These are phyloP conservation scores for Selenia dentaria DNA, from an alignment of 2,888 invertebrate species.

Conservation along the genomic window DNA sequence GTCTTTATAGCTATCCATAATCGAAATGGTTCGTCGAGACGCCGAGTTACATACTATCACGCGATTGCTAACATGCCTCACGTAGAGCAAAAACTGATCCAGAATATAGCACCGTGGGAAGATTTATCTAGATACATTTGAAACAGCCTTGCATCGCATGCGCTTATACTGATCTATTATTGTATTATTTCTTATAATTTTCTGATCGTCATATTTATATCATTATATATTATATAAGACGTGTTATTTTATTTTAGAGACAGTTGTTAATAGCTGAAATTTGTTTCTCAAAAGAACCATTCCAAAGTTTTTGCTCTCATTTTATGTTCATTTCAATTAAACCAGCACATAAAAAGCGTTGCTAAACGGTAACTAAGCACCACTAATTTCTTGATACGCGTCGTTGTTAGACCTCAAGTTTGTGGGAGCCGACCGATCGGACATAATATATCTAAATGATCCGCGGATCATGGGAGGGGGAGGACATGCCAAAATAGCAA, in stretches of 20 bases:
- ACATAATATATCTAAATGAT: slow-evolving; percentile 36
- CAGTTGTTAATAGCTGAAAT: no score
- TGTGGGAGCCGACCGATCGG: slow-evolving; percentile 52
- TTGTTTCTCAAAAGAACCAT: background rate
- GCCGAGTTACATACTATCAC: slow-evolving; percentile 49
- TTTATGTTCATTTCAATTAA: slow-evolving; percentile 34
- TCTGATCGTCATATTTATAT: no score
- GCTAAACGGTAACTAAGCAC: slow-evolving; percentile 48
- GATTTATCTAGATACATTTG: slow-evolving; percentile 31
- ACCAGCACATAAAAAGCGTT: slow-evolving; percentile 38
- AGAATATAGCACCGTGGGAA: slow-evolving; percentile 51
- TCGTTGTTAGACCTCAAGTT: slow-evolving; percentile 48
- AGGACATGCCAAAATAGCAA: slow-evolving; percentile 34
- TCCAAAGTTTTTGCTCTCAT: slow-evolving; percentile 31
- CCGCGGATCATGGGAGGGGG: slow-evolving; percentile 40
- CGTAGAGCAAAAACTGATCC: slow-evolving; percentile 47
- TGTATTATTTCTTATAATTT: no score
- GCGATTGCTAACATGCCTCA: slow-evolving; percentile 49
- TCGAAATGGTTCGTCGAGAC: slow-evolving; percentile 46
- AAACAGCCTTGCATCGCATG: slow-evolving; percentile 16
- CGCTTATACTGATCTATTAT: slow-evolving; percentile 15
- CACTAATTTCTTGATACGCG: slow-evolving; percentile 47
- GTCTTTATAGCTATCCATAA: slow-evolving; percentile 20
- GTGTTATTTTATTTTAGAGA: no score
- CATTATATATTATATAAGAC: no score